Conservation (phyloP, 64 coral and sea anemone genomes). For the Hydrozoanthus tunicans region DNA sequence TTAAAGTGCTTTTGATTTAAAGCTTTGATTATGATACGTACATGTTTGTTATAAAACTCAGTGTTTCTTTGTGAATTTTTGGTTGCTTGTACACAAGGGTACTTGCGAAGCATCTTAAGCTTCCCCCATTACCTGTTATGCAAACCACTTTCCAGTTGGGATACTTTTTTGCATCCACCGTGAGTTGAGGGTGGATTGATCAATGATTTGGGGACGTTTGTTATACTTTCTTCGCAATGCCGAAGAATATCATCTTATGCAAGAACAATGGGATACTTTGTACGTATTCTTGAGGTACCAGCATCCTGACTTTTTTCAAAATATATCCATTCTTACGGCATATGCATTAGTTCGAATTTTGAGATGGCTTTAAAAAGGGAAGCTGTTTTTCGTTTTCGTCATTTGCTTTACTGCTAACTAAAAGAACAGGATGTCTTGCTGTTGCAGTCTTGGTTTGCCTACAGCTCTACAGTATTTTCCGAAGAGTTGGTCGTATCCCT, state of each 20-base stretch:
- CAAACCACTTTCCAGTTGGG: neutral
- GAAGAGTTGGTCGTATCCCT: too few relatives aligned
- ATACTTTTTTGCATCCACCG: neutral
- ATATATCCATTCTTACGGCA: neutral
- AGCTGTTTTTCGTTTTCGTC: neutral
- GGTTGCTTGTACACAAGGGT: neutral
- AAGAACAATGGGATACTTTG: neutral
- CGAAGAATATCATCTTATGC: neutral
- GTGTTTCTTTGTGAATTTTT: neutral
- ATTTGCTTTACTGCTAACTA: neutral
- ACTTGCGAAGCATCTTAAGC: neutral
- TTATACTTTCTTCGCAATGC: constrained; percentile 3
- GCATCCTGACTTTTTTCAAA: constrained; percentile 20
- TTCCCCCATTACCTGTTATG: neutral
- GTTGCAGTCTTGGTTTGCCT: too few relatives aligned
- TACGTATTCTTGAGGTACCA: neutral
- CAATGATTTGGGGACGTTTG: constrained; percentile 2
- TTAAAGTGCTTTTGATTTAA: neutral
- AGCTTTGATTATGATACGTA: neutral
- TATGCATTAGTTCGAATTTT: neutral
- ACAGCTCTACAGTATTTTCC: too few relatives aligned
- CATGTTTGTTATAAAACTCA: neutral
- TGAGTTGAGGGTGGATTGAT: neutral
- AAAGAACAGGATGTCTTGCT: too few relatives aligned
- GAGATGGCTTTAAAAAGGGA: neutral